Base-by-base conservation (phyloP, 2,113 vertebrate species). In the Corvus moneduloides region DNA sequence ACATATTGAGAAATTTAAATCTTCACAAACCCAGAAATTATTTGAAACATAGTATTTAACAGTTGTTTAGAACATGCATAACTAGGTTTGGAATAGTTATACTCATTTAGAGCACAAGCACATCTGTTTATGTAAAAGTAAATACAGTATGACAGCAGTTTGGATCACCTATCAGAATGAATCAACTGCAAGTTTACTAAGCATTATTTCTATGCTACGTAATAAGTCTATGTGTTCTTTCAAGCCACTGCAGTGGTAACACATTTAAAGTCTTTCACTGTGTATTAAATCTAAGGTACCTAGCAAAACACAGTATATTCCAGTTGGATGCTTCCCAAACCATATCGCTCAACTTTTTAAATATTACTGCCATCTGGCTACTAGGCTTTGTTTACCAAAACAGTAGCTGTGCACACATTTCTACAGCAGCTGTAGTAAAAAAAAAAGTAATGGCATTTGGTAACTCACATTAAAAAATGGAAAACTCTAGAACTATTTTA, bases 331-430 rank as follows among this genome's bases (percentile, higher is more conserved):
- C 44, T 93, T 95, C 92, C 93, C 94, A 97, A 87, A 49, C 13
- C 43, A 16, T 94, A 97, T 33, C 89, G 3, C 44, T 91, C 73
- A 95, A 96, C 66, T 94, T 97, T 84, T 94, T 79, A 67, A 96
- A 92, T 94, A 98, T 96, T 98, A 96, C 85, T 94, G 84, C 96
- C 97, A 98, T 97, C 96, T 98, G 96, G 94, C 93, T 96, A 94
- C 96, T 93, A 96, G 86, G 89, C 76, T 96, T 93, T 97, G 78
- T 97, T 98, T 97, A 98, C 89, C 77, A 95, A 96, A 98, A 98
- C 96, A 98, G 96, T 96, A 94, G 95, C 96, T 97, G 67, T 75
- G 78, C 93, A 95, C 86, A 97, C 80, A 96, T 91, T 97, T 97
- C 90, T 92, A 81, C 49, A 97, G 79, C 90, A 97, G 92, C 67